Conservation (phyloP, 2,888 invertebrate genomes). For the Monoplex corrugatus region DNA sequence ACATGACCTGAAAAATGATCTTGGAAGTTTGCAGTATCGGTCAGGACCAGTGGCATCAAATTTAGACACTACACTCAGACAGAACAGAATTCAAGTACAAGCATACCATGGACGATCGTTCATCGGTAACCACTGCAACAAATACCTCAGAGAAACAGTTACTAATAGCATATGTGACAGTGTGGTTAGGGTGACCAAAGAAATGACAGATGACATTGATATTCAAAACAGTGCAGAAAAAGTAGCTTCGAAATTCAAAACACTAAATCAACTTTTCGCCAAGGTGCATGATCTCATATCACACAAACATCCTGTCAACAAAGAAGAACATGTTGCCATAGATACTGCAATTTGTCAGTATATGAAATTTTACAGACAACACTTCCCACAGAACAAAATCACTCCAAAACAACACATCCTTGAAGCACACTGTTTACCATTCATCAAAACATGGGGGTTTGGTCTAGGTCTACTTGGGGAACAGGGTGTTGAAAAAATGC, state of each 20-base stretch:
- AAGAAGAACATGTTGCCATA: background rate
- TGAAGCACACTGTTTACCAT: constrained; percentile 6
- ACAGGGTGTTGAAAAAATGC: background rate
- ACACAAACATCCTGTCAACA: background rate
- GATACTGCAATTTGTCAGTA: background rate
- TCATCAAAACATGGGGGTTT: background rate
- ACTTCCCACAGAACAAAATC: background rate
- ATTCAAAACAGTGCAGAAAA: background rate
- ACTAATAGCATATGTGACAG: background rate
- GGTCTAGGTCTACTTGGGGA: background rate
- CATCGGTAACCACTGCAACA: background rate
- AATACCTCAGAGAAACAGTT: background rate
- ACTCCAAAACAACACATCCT: background rate
- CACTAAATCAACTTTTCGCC: background rate
- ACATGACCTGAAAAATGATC: background rate
- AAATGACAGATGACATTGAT: background rate
- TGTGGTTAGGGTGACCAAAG: background rate
- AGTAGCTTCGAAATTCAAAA: background rate
- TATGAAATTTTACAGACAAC: constrained; percentile 3
- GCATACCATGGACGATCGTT: constrained; percentile 15
- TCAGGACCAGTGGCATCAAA: background rate
- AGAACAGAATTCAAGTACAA: background rate
- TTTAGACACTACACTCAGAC: background rate
- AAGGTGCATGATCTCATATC: background rate
- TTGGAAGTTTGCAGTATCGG: background rate